Conservation (phyloP, 2,113 vertebrate genomes). For the Heliornis fulica region DNA sequence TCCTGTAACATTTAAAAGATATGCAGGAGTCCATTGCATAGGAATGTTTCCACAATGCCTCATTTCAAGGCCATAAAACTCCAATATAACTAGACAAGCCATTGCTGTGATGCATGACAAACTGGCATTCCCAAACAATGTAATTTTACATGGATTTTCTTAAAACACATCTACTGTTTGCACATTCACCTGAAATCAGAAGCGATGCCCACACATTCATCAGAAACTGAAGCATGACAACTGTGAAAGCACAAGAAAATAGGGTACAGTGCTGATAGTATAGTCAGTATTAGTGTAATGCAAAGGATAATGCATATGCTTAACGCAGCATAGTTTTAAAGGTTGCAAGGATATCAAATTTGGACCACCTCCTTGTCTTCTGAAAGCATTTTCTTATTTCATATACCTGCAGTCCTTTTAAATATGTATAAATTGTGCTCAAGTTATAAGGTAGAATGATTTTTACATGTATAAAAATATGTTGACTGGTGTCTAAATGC, state of each 20-base stretch:
- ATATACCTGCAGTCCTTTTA: not conserved
- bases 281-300: not conserved
- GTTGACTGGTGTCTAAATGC: conserved; percentile 57
- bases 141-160: conserved; percentile 12
- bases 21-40: not conserved
- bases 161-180: not conserved
- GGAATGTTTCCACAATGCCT: not conserved
- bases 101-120: not conserved
- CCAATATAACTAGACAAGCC: not conserved
- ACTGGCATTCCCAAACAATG: not conserved
- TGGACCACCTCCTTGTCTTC: not conserved
- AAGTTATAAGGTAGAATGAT: not conserved
- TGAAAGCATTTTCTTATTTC: conserved; percentile 23
- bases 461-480: conserved; percentile 46
- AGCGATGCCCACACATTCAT: not conserved
- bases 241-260: not conserved
- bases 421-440: conserved; percentile 24
- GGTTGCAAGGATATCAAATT: not conserved
- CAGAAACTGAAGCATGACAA: not conserved
- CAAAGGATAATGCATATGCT: not conserved
- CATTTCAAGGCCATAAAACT: conserved; percentile 23
- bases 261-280: not conserved
- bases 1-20: not conserved
- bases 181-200: not conserved
- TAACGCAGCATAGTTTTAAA: not conserved